Evolutionary conservation across 2,888 invertebrate genomes (phyloP), one percentile per base, ranked within the genome.

Genomic region (Idaea biselata): DNA sequence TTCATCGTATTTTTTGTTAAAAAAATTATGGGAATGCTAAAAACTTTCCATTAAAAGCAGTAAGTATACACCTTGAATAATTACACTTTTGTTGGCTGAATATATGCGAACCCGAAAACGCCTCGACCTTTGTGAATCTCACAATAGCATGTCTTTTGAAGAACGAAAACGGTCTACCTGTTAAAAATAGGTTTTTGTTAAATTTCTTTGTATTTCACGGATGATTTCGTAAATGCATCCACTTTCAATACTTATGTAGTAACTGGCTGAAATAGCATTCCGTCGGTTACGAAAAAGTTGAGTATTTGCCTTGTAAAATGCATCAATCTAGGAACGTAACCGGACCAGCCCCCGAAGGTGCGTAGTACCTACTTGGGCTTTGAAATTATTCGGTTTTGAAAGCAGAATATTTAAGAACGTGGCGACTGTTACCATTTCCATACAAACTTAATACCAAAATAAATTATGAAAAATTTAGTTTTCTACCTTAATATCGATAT

Each of bases 161-260:
- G 8, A 8, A 44, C 25, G 44, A 44, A 44, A 44, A 65, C 71
- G 62, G 65, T 69, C 69, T 68, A 71, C 68, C 71, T 71, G 68
- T 57, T 55, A 44, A 14, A 54, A 58, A 65, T 58, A 60, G 59
- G 67, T 59, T 63, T 65, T 69, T 66, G 64, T 70, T 67, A 64
- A 60, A 60, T 68, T 61, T 61, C 64, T 63, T 66, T 63, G 60
- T 65, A 44, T 63, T 14, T 58, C 58, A 18, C 64, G 58, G 32
- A 61, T 55, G 54, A 60, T 65, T 58, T 25, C 63, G 60, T 55
- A 61, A 66, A 62, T 18, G 18, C 17, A 56, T 56, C 56, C 56
- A 44, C 44, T 44, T 44, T 44, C 44, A 44, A 44, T 44, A 44
- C 44, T 11, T 44, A 44, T 44, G 44, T 11, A 44, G 44, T 44